Percentiles rank a stretch among this genome's conserved stretches.
These are phyloP conservation scores for Eilema caniola DNA, from an alignment of 2,888 invertebrate species.

Conservation along the genomic window DNA sequence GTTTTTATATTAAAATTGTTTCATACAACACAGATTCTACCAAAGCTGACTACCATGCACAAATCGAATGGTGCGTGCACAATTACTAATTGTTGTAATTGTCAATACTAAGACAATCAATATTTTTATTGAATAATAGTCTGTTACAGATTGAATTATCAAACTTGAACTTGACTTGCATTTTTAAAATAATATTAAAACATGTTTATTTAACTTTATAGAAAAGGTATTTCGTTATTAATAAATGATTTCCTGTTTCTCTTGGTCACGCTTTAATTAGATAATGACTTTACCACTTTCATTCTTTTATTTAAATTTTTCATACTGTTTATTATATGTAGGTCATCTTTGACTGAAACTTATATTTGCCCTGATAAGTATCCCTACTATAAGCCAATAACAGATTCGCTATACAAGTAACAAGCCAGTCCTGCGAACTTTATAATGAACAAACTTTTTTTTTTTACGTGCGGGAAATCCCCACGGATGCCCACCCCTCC, in stretches of 20 bases:
- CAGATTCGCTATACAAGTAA: too few species aligned
- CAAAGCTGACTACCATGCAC: conserved; percentile 44
- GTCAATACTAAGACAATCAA: conserved; percentile 53
- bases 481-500: too few species aligned
- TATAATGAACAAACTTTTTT: too few species aligned
- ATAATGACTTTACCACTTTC: too few species aligned
- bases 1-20: conserved; percentile 49
- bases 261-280: too few species aligned
- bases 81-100: conserved; percentile 52
- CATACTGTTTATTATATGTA: too few species aligned
- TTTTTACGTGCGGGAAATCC: too few species aligned
- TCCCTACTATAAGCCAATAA: too few species aligned
- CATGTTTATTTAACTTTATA: not conserved
- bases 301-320: too few species aligned
- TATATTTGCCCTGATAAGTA: too few species aligned
- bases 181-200: conserved; percentile 1
- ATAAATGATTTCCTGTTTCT: not conserved
- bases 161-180: conserved; percentile 22
- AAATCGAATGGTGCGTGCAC: conserved; percentile 48
- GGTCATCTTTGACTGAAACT: too few species aligned
- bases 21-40: conserved; percentile 42
- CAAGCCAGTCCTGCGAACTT: too few species aligned
- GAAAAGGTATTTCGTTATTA: not conserved
- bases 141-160: conserved; percentile 45
- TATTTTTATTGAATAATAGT: conserved; percentile 41